phyloP scores from a whole-genome alignment of 1,140 invertebrate species.

The Pogonus chalceus region DNA sequence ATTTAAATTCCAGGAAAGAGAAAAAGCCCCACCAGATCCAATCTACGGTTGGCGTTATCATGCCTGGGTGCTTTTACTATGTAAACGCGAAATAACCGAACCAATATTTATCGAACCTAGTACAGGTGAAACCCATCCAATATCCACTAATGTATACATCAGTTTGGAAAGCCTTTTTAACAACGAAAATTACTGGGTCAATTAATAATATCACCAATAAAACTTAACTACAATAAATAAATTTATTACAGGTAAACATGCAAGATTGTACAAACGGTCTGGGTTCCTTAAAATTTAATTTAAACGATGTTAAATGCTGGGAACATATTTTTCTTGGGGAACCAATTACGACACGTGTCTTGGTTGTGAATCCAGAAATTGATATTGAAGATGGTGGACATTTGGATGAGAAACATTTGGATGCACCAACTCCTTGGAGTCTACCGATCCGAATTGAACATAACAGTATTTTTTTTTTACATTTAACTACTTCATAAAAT shows the following conservation, averaged over 20 bases:
- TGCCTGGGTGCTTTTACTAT: constrained; percentile 68
- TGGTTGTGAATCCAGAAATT: constrained; percentile 31
- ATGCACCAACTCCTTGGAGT: constrained; percentile 73
- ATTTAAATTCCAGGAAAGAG: constrained; percentile 46
- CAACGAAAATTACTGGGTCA: constrained; percentile 75
- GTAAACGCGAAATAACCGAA: constrained; percentile 43
- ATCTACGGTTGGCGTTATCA: constrained; percentile 67
- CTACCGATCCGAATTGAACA: constrained; percentile 54
- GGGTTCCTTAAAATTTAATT: constrained; percentile 43
- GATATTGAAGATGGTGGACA: constrained; percentile 36
- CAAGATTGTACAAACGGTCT: constrained; percentile 44
- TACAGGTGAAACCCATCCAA: constrained; percentile 52
- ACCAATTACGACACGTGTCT: constrained; percentile 37
- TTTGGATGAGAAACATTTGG: constrained; percentile 60
- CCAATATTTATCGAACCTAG: constrained; percentile 76
- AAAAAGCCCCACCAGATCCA: constrained; percentile 56
- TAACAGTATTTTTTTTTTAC: constrained; percentile 39
- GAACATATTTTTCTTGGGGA: constrained; percentile 60
- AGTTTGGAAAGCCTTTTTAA: constrained; percentile 81
- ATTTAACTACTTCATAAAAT: neutral
- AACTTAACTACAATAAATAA: neutral
- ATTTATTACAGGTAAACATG: constrained; percentile 54
- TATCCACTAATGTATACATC: constrained; percentile 54
- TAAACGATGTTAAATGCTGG: constrained; percentile 50
- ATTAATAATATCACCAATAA: constrained; percentile 14